Evolutionary conservation across 2,113 vertebrate species (phyloP), one percentile per base, ranked within the genome.

Genomic region (Rhinogobius similis): DNA sequence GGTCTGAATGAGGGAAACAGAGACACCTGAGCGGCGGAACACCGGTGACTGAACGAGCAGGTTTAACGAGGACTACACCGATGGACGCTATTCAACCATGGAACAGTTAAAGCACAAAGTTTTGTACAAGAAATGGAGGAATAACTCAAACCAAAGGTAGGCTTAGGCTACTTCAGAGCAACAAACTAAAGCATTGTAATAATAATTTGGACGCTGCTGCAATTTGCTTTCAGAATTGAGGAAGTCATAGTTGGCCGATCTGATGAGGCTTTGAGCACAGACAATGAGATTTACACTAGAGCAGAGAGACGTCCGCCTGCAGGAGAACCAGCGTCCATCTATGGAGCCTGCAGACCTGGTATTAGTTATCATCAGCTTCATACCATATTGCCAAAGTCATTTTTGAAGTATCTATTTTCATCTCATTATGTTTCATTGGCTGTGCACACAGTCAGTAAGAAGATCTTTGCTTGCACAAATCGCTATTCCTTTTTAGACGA

Each of bases 111-210:
- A n/a, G 1, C 52, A 1, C 50, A 1, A 13, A 10, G 27, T 63
- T 63, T 43, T 41, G 10, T 90, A 89, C 75, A 79, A 64, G 56
- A 39, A 73, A 2, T 86, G 87, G 87, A 75, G 87, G 86, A 73
- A 4, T 38, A 73, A 85, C 27, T 46, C 69, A 9, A 69, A 82
- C 10, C 14, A 11, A 11, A 65, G 84, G 88, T 90, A 83, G 65
- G 1, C 5, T 38, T n/a, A 18, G 16, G 27, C 10, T 4, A 32
- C 16, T 20, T 8, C 26, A 27, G 24, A 32, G 56, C 32, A 20
- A 29, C 56, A 61, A 11, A 16, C 29, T 38, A 9, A 59, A 29
- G 1, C 50, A 24, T 1, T 3, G 21, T 1, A 56, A 16, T 16
- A 29, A 6, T 36, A 20, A 20, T 16, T 18, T 18, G 3, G 9